Percentiles rank a stretch among this genome's conserved stretches.
phyloP scores from a whole-genome alignment of 2,797 vertebrate species.

The Myiothlypis chrysogaster region DNA sequence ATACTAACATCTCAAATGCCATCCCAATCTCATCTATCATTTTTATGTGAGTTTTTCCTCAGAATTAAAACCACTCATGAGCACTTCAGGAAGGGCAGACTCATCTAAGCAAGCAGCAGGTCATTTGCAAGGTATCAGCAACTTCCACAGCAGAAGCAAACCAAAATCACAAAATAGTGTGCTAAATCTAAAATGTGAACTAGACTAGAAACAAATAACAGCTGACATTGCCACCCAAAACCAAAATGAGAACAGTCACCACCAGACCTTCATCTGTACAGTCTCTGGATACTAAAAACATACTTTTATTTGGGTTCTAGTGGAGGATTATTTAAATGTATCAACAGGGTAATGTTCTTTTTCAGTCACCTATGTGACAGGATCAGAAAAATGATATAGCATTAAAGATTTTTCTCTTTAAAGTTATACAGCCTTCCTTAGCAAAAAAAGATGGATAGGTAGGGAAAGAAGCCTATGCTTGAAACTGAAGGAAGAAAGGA shows the following conservation, averaged over 20 bases:
- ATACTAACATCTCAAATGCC: neutral
- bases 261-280: neutral
- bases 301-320: neutral
- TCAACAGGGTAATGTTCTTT: neutral
- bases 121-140: neutral
- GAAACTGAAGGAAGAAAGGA: constrained; percentile 42
- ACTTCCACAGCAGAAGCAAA: neutral
- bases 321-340: neutral
- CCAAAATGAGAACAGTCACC: neutral
- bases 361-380: neutral
- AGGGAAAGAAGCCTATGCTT: constrained; percentile 16
- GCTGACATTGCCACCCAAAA: neutral
- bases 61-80: neutral
- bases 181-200: neutral
- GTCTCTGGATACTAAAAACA: neutral
- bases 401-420: constrained; percentile 30
- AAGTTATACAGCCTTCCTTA: constrained; percentile 30
- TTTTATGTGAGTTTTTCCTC: neutral
- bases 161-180: neutral
- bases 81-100: neutral
- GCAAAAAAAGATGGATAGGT: neutral
- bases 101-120: neutral
- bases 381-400: constrained; percentile 52
- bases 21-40: neutral
- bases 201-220: neutral